Evolutionary conservation across 1,140 invertebrate species (phyloP).

Genomic region (Drosophila subpulchrella): DNA sequence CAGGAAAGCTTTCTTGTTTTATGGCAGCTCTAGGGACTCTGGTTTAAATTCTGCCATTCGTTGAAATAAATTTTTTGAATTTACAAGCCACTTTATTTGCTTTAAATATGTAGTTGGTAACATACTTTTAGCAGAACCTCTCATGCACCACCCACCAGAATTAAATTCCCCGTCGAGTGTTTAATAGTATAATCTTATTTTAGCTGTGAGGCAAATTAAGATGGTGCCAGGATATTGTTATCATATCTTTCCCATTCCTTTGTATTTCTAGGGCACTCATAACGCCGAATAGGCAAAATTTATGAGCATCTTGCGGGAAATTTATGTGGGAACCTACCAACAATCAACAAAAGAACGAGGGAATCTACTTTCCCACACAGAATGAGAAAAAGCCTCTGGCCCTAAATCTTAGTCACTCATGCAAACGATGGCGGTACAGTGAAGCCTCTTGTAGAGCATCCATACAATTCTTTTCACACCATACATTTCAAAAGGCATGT

Average conservation of each 20-base stretch:
- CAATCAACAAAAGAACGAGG: conserved; percentile 44
- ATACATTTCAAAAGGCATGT: neutral
- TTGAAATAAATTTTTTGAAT: conserved; percentile 26
- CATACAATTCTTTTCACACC: neutral
- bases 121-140: neutral
- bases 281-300: conserved; percentile 46
- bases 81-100: conserved; percentile 5
- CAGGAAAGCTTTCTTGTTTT: neutral
- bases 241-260: conserved; percentile 5
- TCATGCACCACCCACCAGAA: neutral
- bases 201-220: conserved; percentile 14
- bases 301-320: conserved; percentile 63
- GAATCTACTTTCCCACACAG: conserved; percentile 24
- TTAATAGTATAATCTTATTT: conserved; percentile 18
- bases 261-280: conserved; percentile 28
- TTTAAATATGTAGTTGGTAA: conserved; percentile 1
- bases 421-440: conserved; percentile 7
- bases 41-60: neutral
- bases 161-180: neutral
- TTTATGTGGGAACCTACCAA: conserved; percentile 57
- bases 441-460: neutral
- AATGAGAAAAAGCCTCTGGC: conserved; percentile 40
- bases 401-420: conserved; percentile 28
- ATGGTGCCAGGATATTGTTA: conserved; percentile 10
- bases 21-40: neutral